Evolutionary conservation across 2,797 vertebrate species (phyloP).

Genomic region (Sitta carolinensis): DNA sequence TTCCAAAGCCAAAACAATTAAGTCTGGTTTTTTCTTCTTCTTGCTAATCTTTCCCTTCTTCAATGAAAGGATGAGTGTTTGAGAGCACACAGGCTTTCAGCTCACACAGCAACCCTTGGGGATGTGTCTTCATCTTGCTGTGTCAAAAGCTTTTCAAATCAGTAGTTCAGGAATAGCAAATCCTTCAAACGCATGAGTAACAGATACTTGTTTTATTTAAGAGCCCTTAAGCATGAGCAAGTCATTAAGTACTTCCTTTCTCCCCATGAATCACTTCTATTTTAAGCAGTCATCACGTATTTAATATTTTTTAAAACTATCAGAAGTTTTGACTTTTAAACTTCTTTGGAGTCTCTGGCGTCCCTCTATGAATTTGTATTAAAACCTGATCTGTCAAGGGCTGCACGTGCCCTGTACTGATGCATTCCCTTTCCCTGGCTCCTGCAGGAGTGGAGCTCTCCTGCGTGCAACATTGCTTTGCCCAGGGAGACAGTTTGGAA

Average conservation of each 20-base stretch:
- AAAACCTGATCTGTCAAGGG: not conserved
- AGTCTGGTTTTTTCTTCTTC: not conserved
- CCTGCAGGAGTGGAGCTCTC: not conserved
- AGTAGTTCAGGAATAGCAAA: not conserved
- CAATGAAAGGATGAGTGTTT: not conserved
- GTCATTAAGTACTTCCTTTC: slow-evolving; percentile 27
- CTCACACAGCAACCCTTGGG: not conserved
- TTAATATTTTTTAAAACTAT: not conserved
- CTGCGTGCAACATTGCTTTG: not conserved
- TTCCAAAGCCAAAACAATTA: not conserved
- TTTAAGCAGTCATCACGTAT: not conserved
- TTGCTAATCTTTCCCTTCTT: not conserved
- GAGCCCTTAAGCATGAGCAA: slow-evolving; percentile 35
- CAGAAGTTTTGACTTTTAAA: not conserved
- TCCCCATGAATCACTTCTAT: not conserved
- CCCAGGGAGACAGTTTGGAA: not conserved
- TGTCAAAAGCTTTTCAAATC: slow-evolving; percentile 37
- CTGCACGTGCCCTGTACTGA: not conserved
- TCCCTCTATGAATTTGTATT: not conserved
- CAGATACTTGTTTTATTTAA: slow-evolving; percentile 31
- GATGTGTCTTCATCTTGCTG: not conserved
- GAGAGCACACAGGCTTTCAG: not conserved
- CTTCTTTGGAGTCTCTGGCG: not conserved
- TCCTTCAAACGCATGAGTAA: not conserved
- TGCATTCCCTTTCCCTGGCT: not conserved